A percentile compares a stretch with the other conserved stretches of the same genome.
Evolutionary conservation across 2,797 vertebrate genomes (phyloP).

Genomic region (Salmo trutta): DNA sequence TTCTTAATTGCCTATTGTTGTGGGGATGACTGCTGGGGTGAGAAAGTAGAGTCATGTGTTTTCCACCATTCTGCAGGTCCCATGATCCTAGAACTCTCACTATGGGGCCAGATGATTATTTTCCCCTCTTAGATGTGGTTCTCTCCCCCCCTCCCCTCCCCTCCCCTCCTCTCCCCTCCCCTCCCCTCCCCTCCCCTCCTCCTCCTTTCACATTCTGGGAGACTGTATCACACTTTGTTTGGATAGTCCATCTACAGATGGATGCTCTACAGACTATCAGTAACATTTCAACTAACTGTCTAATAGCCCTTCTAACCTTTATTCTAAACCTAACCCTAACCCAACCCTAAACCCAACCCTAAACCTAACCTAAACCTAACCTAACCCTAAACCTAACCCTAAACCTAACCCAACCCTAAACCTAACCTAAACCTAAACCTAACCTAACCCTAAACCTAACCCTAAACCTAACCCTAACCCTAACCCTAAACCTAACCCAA

Average conservation of each 20-base stretch:
- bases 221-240: background rate
- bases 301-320: background rate
- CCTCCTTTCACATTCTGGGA: background rate
- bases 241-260: background rate
- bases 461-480: too few species aligned
- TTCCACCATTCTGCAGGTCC: constrained; percentile 43
- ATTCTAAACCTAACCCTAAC: too few species aligned
- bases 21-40: constrained; percentile 39
- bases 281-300: too few species aligned
- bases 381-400: too few species aligned
- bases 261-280: too few species aligned
- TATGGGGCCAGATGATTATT: constrained; percentile 20
- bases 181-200: background rate
- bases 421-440: too few species aligned
- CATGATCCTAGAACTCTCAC: constrained; percentile 46
- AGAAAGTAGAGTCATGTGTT: constrained; percentile 64
- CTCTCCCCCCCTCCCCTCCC: background rate
- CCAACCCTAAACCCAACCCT: too few species aligned
- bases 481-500: too few species aligned
- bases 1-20: constrained; percentile 7
- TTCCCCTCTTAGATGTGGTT: constrained; percentile 40
- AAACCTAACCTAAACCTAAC: too few species aligned
- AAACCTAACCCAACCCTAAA: too few species aligned
- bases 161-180: background rate
- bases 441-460: too few species aligned